Conservation (phyloP, 1,140 invertebrate species). For the Radopholus similis region DNA sequence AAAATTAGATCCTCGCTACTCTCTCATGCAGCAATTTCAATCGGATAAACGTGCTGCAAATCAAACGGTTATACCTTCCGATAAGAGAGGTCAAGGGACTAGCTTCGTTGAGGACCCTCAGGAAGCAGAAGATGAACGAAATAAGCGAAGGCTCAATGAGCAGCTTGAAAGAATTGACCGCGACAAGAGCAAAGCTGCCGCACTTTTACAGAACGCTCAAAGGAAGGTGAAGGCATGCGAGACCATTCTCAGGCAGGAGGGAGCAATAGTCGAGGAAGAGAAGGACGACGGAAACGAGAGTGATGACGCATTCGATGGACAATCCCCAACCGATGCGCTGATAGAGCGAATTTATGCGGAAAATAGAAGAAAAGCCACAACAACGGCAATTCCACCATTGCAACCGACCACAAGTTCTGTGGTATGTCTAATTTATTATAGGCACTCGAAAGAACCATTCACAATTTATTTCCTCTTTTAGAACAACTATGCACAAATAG, state of each 20-base stretch:
- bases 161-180: conserved; percentile 20
- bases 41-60: too few species aligned
- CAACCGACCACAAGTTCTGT: background rate
- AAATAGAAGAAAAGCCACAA: conserved; percentile 16
- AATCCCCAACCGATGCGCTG: conserved; percentile 15
- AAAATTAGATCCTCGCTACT: background rate
- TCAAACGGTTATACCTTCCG: too few species aligned
- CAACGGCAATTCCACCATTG: background rate
- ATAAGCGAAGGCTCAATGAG: conserved; percentile 5
- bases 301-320: background rate
- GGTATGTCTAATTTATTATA: background rate
- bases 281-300: conserved; percentile 5
- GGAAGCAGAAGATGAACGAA: conserved; percentile 17
- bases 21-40: background rate
- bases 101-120: background rate
- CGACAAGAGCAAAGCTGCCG: conserved; percentile 1
- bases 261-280: background rate
- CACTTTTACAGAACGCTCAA: conserved; percentile 4
- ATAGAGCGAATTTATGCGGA: conserved; percentile 28
- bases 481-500: background rate
- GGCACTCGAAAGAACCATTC: background rate
- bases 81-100: background rate
- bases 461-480: background rate
- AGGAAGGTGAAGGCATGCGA: conserved; percentile 16
- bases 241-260: conserved; percentile 7